These are phyloP conservation scores for Drosophila gunungcola DNA, from an alignment of 1,140 invertebrate species.

Conservation along the genomic window DNA sequence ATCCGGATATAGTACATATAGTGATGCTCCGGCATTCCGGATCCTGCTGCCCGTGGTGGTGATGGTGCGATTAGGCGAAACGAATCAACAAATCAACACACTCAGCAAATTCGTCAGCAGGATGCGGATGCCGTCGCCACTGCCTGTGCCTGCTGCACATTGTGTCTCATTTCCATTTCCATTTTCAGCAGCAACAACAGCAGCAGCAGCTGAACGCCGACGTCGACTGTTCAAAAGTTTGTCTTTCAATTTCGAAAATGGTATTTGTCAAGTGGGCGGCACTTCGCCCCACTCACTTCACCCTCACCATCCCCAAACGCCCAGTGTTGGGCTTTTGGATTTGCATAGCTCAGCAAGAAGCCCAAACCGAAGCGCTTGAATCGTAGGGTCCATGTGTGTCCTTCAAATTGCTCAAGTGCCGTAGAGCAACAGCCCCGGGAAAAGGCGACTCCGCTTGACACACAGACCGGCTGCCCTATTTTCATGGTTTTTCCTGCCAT, in stretches of 20 bases:
- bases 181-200: slow-evolving; percentile 22
- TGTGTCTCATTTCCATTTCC: slow-evolving; percentile 83
- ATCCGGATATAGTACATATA: background rate
- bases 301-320: background rate
- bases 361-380: slow-evolving; percentile 36
- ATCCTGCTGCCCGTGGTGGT: slow-evolving; percentile 48
- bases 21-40: slow-evolving; percentile 1
- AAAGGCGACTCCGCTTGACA: slow-evolving; percentile 47
- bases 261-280: slow-evolving; percentile 83
- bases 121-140: slow-evolving; percentile 56
- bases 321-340: slow-evolving; percentile 70
- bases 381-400: slow-evolving; percentile 74
- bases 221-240: slow-evolving; percentile 83
- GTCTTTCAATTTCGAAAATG: slow-evolving; percentile 85
- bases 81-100: slow-evolving; percentile 85
- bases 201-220: slow-evolving; percentile 37
- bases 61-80: slow-evolving; percentile 84
- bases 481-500: slow-evolving; percentile 43
- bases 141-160: slow-evolving; percentile 66
- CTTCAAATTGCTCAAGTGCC: slow-evolving; percentile 74
- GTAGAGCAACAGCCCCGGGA: slow-evolving; percentile 52
- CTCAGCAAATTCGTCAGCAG: slow-evolving; percentile 84
- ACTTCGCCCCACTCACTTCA: background rate
- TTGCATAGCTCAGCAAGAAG: slow-evolving; percentile 77
- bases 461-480: slow-evolving; percentile 75